Percentiles rank a stretch among this genome's conserved stretches.
Evolutionary conservation across 2,888 invertebrate species (phyloP).

Genomic region (Cyaniris semiargus): DNA sequence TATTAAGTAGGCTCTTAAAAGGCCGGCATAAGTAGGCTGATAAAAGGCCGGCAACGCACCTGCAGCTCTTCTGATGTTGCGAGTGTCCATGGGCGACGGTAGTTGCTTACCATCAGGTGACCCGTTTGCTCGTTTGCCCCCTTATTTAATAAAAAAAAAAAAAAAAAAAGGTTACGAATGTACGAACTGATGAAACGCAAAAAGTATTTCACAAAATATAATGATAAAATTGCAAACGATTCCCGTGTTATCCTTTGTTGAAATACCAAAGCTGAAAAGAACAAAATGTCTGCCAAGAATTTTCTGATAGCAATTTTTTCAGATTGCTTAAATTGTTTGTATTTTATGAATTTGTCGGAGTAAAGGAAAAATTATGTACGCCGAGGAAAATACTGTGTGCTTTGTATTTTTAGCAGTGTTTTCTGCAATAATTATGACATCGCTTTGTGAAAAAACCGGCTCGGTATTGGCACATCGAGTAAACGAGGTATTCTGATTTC

Average conservation of each 20-base stretch:
- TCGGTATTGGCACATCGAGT: slow-evolving; percentile 15
- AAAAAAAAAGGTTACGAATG: too few species aligned
- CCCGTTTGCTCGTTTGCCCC: too few species aligned
- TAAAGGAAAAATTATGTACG: neutral
- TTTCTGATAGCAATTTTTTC: neutral
- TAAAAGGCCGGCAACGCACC: too few species aligned
- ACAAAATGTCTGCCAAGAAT: neutral
- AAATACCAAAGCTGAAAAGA: slow-evolving; percentile 12
- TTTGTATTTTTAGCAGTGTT: neutral
- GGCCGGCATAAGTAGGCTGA: too few species aligned
- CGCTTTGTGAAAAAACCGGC: neutral
- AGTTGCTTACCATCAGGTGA: too few species aligned
- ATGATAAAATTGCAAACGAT: neutral
- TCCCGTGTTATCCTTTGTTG: neutral
- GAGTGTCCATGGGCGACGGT: too few species aligned
- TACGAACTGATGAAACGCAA: too few species aligned
- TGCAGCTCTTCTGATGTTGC: too few species aligned
- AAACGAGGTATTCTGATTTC: neutral
- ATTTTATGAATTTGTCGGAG: neutral
- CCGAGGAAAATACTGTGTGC: neutral
- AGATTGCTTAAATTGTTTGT: neutral
- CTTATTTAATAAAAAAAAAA: too few species aligned
- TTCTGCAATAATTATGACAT: slow-evolving; percentile 7
- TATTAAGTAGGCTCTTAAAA: too few species aligned
- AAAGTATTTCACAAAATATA: neutral